These are phyloP conservation scores for Cephalopachus bancanus DNA, from an alignment of 2,797 vertebrate genomes.

Conservation along the genomic window DNA sequence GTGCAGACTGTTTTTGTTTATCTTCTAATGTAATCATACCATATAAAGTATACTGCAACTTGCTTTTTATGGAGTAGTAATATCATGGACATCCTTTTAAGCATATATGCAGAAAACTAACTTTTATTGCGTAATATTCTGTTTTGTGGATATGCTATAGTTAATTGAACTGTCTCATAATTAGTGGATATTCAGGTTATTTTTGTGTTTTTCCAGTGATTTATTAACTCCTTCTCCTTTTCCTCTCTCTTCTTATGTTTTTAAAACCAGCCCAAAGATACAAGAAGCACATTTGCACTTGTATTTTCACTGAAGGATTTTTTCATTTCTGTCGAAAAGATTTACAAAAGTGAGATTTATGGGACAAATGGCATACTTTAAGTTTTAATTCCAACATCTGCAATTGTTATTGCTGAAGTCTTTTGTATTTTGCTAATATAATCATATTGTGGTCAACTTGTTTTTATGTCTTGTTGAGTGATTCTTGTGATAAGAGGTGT, in stretches of 20 bases:
- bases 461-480: background rate
- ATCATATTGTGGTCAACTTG: background rate
- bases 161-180: background rate
- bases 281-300: background rate
- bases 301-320: background rate
- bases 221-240: background rate
- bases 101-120: background rate
- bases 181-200: background rate
- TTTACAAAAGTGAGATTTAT: background rate
- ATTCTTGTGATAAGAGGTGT: background rate
- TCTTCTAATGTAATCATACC: background rate
- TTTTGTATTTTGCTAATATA: background rate
- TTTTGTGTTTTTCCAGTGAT: background rate
- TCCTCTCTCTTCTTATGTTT: background rate
- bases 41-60: background rate
- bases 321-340: background rate
- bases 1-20: background rate
- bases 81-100: background rate
- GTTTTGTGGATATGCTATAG: background rate
- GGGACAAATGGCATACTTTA: background rate
- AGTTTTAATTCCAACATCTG: background rate
- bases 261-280: background rate
- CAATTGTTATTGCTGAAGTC: background rate
- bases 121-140: background rate
- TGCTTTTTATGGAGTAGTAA: background rate